A percentile compares a stretch with the other conserved stretches of the same genome.
phyloP scores from a whole-genome alignment of 1,140 invertebrate genomes.

The Piezodorus guildinii region DNA sequence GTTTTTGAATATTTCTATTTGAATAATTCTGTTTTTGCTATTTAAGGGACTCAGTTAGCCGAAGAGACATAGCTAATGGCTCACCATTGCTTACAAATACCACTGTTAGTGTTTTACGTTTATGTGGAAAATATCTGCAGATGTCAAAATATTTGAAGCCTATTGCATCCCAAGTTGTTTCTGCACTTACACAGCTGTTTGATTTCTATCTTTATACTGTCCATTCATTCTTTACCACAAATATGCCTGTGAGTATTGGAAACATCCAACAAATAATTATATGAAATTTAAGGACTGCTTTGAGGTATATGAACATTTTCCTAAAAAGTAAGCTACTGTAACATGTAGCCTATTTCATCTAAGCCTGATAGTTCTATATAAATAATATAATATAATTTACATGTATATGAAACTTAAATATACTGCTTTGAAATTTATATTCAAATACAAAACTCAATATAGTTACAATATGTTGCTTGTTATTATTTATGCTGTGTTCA shows the following conservation, averaged over 20 bases:
- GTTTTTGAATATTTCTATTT: background rate
- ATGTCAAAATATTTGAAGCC: slow-evolving; percentile 85
- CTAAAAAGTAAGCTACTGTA: too few species aligned
- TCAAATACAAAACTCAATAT: too few species aligned
- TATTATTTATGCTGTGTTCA: too few species aligned
- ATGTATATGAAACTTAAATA: too few species aligned
- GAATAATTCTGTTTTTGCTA: background rate
- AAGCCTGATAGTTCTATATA: too few species aligned
- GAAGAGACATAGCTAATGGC: background rate
- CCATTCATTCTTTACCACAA: slow-evolving; percentile 74
- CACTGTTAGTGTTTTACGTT: slow-evolving; percentile 77
- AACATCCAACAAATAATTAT: too few species aligned
- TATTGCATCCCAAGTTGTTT: slow-evolving; percentile 82
- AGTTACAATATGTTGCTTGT: too few species aligned
- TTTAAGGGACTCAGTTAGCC: background rate
- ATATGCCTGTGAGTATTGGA: slow-evolving; percentile 44
- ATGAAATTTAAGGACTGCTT: too few species aligned
- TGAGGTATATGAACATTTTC: too few species aligned
- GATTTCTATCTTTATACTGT: slow-evolving; percentile 91
- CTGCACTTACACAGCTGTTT: slow-evolving; percentile 84
- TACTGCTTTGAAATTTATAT: too few species aligned
- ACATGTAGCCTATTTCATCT: too few species aligned
- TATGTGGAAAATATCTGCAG: slow-evolving; percentile 86
- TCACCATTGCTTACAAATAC: slow-evolving; percentile 76
- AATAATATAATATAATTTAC: too few species aligned